phyloP scores from a whole-genome alignment of 92 coral and sea anemone genomes.

The Desmophyllum pertusum region DNA sequence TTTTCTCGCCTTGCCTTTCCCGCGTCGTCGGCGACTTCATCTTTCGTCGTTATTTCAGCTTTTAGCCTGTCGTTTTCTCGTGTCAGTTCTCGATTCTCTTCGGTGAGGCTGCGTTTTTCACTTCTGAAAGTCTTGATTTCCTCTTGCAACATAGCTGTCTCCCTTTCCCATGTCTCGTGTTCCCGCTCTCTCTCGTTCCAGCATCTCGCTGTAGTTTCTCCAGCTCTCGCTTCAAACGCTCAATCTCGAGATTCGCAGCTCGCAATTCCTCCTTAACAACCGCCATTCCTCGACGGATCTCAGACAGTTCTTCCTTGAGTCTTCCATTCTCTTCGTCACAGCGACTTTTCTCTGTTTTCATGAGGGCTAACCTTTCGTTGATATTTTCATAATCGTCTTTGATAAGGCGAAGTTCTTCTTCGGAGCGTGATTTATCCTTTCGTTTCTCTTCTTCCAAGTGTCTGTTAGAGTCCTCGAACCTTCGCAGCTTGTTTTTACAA shows the following conservation, averaged over 20 bases:
- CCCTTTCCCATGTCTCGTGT: constrained; percentile 36
- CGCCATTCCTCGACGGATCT: too few relatives aligned
- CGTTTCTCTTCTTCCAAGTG: constrained; percentile 57
- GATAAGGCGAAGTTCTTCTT: constrained; percentile 63
- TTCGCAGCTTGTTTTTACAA: constrained; percentile 43
- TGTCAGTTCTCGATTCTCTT: constrained; percentile 51
- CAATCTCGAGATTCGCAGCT: constrained; percentile 51
- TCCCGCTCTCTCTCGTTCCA: constrained; percentile 27
- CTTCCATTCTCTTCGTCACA: constrained; percentile 50
- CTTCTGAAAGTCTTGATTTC: constrained; percentile 47
- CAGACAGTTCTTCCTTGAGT: constrained; percentile 53
- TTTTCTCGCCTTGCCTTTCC: constrained; percentile 54
- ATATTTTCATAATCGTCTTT: constrained; percentile 63
- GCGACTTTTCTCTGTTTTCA: constrained; percentile 20
- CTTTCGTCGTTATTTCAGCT: constrained; percentile 32
- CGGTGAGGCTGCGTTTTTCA: constrained; percentile 59
- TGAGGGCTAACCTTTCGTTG: constrained; percentile 44
- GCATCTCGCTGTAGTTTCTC: constrained; percentile 45
- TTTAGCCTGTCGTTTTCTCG: constrained; percentile 53
- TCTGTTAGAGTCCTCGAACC: constrained; percentile 41
- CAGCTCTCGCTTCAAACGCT: constrained; percentile 58
- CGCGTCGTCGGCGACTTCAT: constrained; percentile 41
- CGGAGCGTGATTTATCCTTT: constrained; percentile 64
- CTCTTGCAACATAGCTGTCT: constrained; percentile 28
- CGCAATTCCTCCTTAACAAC: too few relatives aligned